Evolutionary conservation across 2,113 vertebrate genomes (phyloP).

Genomic region (Okapia johnstoni): DNA sequence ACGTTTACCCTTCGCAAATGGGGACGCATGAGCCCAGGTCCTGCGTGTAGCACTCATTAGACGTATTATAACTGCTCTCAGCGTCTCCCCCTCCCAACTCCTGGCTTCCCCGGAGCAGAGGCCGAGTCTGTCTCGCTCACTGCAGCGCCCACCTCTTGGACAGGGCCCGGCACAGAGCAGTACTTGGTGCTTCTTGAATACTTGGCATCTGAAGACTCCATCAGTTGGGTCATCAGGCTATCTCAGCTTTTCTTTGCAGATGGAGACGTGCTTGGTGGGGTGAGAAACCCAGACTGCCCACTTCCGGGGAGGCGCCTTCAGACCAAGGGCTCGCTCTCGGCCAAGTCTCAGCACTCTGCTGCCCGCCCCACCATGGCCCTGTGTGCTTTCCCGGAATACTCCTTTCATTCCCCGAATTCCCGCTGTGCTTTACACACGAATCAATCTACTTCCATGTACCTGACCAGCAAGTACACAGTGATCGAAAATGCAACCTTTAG

Average conservation of each 20-base stretch:
- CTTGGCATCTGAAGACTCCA: neutral
- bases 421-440: neutral
- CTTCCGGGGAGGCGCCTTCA: fast-evolving
- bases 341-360: neutral
- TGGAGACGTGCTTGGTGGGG: neutral
- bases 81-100: too few relatives aligned
- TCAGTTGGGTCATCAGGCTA: fast-evolving
- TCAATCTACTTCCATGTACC: neutral
- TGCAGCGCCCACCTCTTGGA: fast-evolving
- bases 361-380: neutral
- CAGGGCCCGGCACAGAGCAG: too few relatives aligned
- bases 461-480: neutral
- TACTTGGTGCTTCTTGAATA: neutral
- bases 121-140: fast-evolving
- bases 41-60: fast-evolving
- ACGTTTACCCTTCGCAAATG: neutral
- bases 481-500: neutral
- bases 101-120: neutral
- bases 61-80: too few relatives aligned
- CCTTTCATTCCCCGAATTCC: neutral
- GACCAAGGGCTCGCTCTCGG: neutral
- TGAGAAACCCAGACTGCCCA: neutral
- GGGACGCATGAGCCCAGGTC: fast-evolving
- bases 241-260: neutral
- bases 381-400: neutral